Conservation (phyloP, 2,888 invertebrate genomes). For the Drosophila anomalata region DNA sequence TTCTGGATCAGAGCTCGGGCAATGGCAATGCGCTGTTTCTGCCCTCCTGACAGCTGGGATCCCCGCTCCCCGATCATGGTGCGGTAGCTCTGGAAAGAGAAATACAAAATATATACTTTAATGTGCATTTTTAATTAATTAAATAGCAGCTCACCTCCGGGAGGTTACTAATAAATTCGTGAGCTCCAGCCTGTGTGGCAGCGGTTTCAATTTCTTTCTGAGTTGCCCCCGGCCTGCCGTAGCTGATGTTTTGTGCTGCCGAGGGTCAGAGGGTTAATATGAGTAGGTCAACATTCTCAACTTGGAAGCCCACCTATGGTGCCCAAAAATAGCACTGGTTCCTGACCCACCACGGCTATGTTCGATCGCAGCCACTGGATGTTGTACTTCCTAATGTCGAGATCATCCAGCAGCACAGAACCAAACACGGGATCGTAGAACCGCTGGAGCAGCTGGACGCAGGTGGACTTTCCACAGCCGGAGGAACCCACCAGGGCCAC, state of each 20-base stretch:
- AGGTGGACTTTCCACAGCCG: slow-evolving; percentile 93
- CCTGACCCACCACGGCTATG: slow-evolving; percentile 94
- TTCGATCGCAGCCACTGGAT: slow-evolving; percentile 89
- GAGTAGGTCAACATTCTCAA: neutral
- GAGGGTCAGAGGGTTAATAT: neutral
- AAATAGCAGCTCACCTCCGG: slow-evolving; percentile 86
- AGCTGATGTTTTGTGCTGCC: slow-evolving; percentile 86
- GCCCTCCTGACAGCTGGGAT: slow-evolving; percentile 92
- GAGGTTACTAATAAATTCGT: slow-evolving; percentile 89
- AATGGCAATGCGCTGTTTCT: slow-evolving; percentile 93
- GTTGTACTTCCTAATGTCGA: slow-evolving; percentile 89
- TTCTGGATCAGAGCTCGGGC: slow-evolving; percentile 91
- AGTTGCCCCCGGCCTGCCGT: slow-evolving; percentile 89
- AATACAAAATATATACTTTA: neutral
- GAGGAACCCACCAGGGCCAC: slow-evolving; percentile 90
- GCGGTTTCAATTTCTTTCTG: slow-evolving; percentile 89
- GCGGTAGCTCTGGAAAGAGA: slow-evolving; percentile 87
- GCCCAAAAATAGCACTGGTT: slow-evolving; percentile 93
- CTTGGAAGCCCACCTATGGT: slow-evolving; percentile 85
- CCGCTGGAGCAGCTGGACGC: slow-evolving; percentile 90
- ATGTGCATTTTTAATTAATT: neutral
- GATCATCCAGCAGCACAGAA: slow-evolving; percentile 86
- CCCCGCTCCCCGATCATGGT: slow-evolving; percentile 92
- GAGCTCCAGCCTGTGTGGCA: slow-evolving; percentile 90
- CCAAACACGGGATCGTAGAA: slow-evolving; percentile 89